Base-by-base conservation (phyloP, 2,888 invertebrate genomes). In the Trichacis sp. region DNA sequence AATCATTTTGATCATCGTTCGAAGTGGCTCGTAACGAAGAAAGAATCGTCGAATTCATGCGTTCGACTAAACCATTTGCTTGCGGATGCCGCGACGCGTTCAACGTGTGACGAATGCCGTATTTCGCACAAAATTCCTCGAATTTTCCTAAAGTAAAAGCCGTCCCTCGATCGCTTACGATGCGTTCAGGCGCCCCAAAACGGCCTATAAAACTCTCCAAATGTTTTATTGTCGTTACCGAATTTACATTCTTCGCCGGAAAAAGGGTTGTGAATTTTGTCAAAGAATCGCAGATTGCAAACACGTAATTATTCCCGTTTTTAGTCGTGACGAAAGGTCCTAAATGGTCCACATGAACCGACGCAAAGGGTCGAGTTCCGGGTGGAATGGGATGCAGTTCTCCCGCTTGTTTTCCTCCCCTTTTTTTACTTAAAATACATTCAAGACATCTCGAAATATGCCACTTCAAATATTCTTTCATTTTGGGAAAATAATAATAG, bases 401-500 rank as follows among this genome's bases (percentile, higher is more conserved):
- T 5, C 14, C 40, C 3, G 14, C 40, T 15, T 40, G 40, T 12
- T 15, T 40, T 18, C 71, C 71, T 11, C 56, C 53, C 18, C 33
- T 36, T 6, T 20, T 43, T 14, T 67, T 66, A 12, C 29, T 62
- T 24, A 60, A 14, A 11, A 73, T 45, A 47, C 73, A 74, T 9
- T 69, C 48, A 6, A 72, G 6, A 59, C 69, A 73, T 20, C 60
- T 59, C 0, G 14, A 11, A 19, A 70, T 63, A 29, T 73, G 64
- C 18, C 61, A 49, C 42, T 71, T 70, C 1, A 69, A 12, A 18
- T 70, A 66, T n/a, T 48, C 36, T n/a, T 58, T 50, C 54, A 61
- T 60, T 14, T 50, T 46, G n/a, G 61, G 54, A 17, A 64, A 68
- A 20, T 61, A 59, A n/a, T 68, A 62, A 6, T 50, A 47, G 5